Percentiles rank a stretch among this genome's conserved stretches.
Conservation (phyloP, 1,140 invertebrate genomes). For the Triops longicaudatus region DNA sequence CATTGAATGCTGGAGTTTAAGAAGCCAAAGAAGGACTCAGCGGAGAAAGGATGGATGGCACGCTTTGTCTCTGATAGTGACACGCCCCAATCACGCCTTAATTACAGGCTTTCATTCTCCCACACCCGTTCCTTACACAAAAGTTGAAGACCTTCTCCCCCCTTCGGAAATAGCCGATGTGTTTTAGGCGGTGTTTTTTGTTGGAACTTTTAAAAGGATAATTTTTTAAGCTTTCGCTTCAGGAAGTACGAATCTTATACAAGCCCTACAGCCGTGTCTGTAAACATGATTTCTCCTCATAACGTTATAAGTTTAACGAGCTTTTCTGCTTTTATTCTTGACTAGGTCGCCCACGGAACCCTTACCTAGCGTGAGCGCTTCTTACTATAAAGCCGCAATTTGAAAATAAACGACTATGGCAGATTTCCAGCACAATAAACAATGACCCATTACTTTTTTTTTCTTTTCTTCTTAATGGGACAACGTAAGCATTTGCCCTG, state of each 20-base stretch:
- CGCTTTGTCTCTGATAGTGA: conserved; percentile 14
- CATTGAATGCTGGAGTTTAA: background rate
- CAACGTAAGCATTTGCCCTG: no score
- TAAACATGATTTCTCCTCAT: background rate
- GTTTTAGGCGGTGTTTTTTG: background rate
- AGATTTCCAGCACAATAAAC: background rate
- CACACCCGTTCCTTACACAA: background rate
- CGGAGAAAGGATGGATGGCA: conserved; percentile 9
- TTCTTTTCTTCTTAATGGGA: no score
- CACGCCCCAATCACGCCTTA: conserved; percentile 13
- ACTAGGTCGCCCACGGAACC: background rate
- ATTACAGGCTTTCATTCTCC: conserved; percentile 15
- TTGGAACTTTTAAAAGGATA: background rate
- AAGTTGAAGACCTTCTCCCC: background rate
- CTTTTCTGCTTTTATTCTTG: background rate
- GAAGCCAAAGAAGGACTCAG: background rate
- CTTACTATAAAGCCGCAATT: background rate
- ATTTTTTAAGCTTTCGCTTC: background rate
- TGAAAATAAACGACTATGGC: background rate
- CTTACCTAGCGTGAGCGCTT: background rate
- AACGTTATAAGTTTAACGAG: background rate
- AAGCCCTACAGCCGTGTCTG: background rate
- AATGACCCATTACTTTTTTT: background rate
- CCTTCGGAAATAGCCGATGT: background rate
- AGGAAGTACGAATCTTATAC: background rate